Conservation (phyloP, 2,113 vertebrate genomes). For the Sander lucioperca region DNA sequence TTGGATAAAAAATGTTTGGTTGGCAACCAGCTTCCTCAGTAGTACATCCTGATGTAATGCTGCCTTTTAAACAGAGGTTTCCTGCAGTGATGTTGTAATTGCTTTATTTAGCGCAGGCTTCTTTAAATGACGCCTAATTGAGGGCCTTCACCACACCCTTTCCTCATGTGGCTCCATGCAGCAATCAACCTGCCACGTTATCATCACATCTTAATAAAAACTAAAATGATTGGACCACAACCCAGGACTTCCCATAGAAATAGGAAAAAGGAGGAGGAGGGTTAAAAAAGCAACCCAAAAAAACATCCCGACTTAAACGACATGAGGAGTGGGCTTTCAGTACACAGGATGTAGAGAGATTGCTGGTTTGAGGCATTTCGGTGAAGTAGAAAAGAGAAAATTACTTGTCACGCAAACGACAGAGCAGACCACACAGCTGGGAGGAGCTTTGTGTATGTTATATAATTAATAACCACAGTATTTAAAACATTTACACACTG, state of each 20-base stretch:
- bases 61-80: slow-evolving; percentile 41
- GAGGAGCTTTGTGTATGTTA: slow-evolving; percentile 35
- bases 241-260: slow-evolving; percentile 73
- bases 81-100: slow-evolving; percentile 65
- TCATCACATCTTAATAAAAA: slow-evolving; percentile 82
- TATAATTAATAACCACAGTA: slow-evolving; percentile 31
- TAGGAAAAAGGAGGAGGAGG: slow-evolving; percentile 32
- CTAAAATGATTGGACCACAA: slow-evolving; percentile 78
- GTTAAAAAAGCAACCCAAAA: slow-evolving; percentile 34
- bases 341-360: slow-evolving; percentile 71
- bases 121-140: slow-evolving; percentile 76
- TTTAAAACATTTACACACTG: slow-evolving; percentile 36
- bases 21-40: slow-evolving; percentile 47
- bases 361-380: slow-evolving; percentile 43
- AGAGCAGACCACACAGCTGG: slow-evolving; percentile 25
- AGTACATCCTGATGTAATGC: slow-evolving; percentile 49
- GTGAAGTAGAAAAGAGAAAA: slow-evolving; percentile 36
- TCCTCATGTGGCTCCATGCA: slow-evolving; percentile 70
- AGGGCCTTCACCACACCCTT: slow-evolving; percentile 70
- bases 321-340: slow-evolving; percentile 41
- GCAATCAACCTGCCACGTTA: slow-evolving; percentile 77
- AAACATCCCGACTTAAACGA: slow-evolving; percentile 76
- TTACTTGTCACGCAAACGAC: slow-evolving; percentile 73
- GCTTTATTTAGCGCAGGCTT: slow-evolving; percentile 71
- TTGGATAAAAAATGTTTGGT: slow-evolving; percentile 38